A percentile compares a stretch with the other conserved stretches of the same genome.
Evolutionary conservation across 2,113 vertebrate species (phyloP).

Genomic region (sheep (Ovis aries)): ARS-UI_Ramb_v3.0 NC_056068.1:33320001-33320500

Average conservation of each 20-base stretch:
- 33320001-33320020: neutral
- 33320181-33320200: neutral
- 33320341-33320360: neutral
- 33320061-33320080: neutral
- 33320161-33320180: neutral
- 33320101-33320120: neutral
- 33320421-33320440: neutral
- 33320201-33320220: neutral
- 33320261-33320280: neutral
- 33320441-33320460: neutral
- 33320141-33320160: neutral
- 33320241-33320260: neutral
- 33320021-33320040: slow-evolving; percentile 12
- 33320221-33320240: neutral
- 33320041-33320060: neutral
- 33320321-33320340: neutral
- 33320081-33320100: neutral
- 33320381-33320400: neutral
- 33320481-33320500: neutral
- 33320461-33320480: neutral
- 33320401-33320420: neutral
- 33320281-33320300: neutral
- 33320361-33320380: neutral
- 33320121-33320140: neutral
- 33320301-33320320: neutral